These are phyloP conservation scores for Fundulus diaphanus DNA, from an alignment of 2,797 vertebrate genomes.

Conservation along the genomic window DNA sequence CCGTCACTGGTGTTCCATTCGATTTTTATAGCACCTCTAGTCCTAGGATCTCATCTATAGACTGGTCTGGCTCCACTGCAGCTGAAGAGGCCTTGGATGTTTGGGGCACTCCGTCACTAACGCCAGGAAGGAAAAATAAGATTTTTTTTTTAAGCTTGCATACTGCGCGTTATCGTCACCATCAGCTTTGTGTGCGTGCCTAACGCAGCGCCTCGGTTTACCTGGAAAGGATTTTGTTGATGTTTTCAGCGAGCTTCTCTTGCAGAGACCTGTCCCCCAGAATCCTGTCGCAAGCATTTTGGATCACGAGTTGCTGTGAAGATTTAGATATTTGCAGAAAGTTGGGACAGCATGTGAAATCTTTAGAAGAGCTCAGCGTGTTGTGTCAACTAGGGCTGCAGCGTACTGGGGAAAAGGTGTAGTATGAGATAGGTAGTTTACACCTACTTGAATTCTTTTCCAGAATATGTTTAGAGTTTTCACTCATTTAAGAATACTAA, in stretches of 20 bases:
- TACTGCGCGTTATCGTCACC: not conserved
- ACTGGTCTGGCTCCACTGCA: slow-evolving; percentile 88
- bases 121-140: slow-evolving; percentile 13
- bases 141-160: not conserved
- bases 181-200: not conserved
- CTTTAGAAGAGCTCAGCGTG: not conserved
- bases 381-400: not conserved
- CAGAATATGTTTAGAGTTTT: too few relatives aligned
- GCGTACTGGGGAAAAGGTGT: not conserved
- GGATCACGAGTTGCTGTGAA: slow-evolving; percentile 96
- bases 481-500: not conserved
- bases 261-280: slow-evolving; percentile 93
- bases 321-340: slow-evolving; percentile 16
- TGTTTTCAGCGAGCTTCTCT: slow-evolving; percentile 98
- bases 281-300: slow-evolving; percentile 98
- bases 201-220: slow-evolving; percentile 60
- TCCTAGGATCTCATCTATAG: slow-evolving; percentile 97
- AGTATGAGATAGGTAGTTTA: too few relatives aligned
- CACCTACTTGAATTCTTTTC: too few relatives aligned
- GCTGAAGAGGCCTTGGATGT: slow-evolving; percentile 82
- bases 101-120: slow-evolving; percentile 87
- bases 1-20: not conserved
- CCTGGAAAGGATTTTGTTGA: slow-evolving; percentile 97
- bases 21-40: slow-evolving; percentile 84
- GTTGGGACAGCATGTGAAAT: not conserved